Conservation (phyloP, 2,888 invertebrate genomes). For the Oligia strigilis region DNA sequence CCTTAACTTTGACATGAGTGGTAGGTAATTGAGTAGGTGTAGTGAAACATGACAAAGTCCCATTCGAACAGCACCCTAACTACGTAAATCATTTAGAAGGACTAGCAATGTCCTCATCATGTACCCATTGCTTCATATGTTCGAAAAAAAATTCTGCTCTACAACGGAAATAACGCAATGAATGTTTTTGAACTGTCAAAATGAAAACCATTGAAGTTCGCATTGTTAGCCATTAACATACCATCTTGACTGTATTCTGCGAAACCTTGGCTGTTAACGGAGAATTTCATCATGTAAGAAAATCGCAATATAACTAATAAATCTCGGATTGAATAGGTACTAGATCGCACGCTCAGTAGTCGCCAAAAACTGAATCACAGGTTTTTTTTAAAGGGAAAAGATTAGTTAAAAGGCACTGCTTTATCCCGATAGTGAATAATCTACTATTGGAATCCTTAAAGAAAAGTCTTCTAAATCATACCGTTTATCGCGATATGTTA, state of each 20-base stretch:
- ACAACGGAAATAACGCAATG: no score
- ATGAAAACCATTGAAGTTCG: neutral
- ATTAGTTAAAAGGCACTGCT: neutral
- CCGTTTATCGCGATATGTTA: no score
- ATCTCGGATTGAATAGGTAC: neutral
- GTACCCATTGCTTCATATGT: no score
- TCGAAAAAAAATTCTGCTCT: no score
- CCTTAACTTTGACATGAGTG: neutral
- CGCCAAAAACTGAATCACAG: neutral
- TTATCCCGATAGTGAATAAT: neutral
- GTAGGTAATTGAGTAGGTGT: neutral
- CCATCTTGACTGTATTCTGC: neutral
- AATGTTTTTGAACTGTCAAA: no score
- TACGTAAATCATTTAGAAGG: neutral
- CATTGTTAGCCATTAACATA: neutral
- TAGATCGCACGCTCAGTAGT: neutral
- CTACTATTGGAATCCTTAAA: neutral
- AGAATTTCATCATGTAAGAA: neutral
- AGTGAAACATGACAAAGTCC: neutral
- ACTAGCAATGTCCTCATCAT: no score
- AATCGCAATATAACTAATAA: neutral
- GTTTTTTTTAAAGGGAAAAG: neutral
- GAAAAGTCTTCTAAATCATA: neutral
- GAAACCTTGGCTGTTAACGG: neutral
- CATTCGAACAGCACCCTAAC: neutral